A percentile compares a stretch with the other conserved stretches of the same genome.
Conservation (phyloP, 2,888 invertebrate species). For the Miltochrista miniata region DNA sequence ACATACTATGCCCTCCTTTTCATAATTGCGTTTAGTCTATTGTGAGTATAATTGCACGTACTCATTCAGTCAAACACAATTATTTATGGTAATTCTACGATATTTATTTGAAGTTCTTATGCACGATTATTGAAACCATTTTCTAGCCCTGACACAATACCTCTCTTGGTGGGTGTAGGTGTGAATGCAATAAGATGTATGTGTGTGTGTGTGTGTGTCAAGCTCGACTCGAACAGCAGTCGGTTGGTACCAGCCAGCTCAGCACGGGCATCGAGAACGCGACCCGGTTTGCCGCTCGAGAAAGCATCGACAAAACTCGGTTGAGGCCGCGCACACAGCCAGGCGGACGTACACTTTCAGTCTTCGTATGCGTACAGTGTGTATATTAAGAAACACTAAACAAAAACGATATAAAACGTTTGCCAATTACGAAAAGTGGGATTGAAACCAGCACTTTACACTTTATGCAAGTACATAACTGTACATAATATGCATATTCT, state of each 20-base stretch:
- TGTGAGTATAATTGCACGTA: slow-evolving; percentile 8
- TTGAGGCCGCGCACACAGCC: slow-evolving; percentile 76
- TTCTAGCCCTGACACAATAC: slow-evolving; percentile 65
- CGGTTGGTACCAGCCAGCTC: slow-evolving; percentile 40
- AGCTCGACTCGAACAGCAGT: slow-evolving; percentile 37
- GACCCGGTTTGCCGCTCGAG: slow-evolving; percentile 82
- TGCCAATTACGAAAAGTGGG: slow-evolving; percentile 39
- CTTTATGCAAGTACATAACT: slow-evolving; percentile 2
- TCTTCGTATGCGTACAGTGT: slow-evolving; percentile 62
- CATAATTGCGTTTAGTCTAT: slow-evolving; percentile 15
- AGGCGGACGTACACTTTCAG: slow-evolving; percentile 75
- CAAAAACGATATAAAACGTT: slow-evolving; percentile 48
- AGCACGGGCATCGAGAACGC: slow-evolving; percentile 77
- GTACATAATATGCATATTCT: background rate
- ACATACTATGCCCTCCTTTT: slow-evolving; percentile 34
- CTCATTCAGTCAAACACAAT: slow-evolving; percentile 22
- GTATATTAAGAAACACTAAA: slow-evolving; percentile 52
- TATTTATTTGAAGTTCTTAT: slow-evolving; percentile 27
- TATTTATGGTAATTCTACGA: slow-evolving; percentile 27
- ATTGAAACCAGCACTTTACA: slow-evolving; percentile 20
- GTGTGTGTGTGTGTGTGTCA: slow-evolving; percentile 52
- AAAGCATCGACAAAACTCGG: slow-evolving; percentile 83
- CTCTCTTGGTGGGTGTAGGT: slow-evolving; percentile 49
- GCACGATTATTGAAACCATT: slow-evolving; percentile 50
- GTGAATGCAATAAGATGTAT: slow-evolving; percentile 38